Evolutionary conservation across 2,888 invertebrate species (phyloP).

Genomic region (Eupelmus urozonus): DNA sequence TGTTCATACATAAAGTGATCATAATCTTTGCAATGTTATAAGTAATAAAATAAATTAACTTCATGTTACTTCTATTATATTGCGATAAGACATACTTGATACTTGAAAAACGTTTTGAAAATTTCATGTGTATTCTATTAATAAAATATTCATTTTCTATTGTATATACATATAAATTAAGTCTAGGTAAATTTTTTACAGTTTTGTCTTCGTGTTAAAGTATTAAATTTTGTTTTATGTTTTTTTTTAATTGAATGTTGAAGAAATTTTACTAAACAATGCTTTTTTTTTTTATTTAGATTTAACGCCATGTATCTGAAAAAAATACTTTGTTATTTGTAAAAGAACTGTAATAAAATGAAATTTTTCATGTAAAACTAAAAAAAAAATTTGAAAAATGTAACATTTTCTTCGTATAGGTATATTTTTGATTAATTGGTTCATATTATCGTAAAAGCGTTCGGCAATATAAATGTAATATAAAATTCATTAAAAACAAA

Average conservation of each 20-base stretch:
- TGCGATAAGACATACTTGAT: not conserved
- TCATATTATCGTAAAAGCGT: constrained; percentile 31
- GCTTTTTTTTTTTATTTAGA: constrained; percentile 34
- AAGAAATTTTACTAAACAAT: too few species aligned
- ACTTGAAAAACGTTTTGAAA: too few species aligned
- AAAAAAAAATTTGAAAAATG: constrained; percentile 39
- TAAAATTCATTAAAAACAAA: constrained; percentile 19
- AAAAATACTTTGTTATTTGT: constrained; percentile 41
- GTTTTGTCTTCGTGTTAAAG: too few species aligned
- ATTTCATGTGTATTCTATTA: too few species aligned
- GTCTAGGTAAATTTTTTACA: too few species aligned
- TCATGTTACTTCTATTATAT: constrained; percentile 14
- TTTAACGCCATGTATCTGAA: constrained; percentile 51
- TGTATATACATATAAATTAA: too few species aligned
- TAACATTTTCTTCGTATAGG: constrained; percentile 30
- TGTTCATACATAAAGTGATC: constrained; percentile 1
- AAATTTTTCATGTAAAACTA: constrained; percentile 31
- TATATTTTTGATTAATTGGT: constrained; percentile 50
- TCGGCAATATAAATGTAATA: constrained; percentile 34
- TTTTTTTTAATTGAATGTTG: too few species aligned
- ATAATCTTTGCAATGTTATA: constrained; percentile 16
- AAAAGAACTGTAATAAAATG: constrained; percentile 46
- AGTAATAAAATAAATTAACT: not conserved
- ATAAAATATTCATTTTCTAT: too few species aligned
- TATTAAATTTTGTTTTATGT: too few species aligned